Evolutionary conservation across 2,113 vertebrate species (phyloP).

Genomic region (Zapus hudsonius): DNA sequence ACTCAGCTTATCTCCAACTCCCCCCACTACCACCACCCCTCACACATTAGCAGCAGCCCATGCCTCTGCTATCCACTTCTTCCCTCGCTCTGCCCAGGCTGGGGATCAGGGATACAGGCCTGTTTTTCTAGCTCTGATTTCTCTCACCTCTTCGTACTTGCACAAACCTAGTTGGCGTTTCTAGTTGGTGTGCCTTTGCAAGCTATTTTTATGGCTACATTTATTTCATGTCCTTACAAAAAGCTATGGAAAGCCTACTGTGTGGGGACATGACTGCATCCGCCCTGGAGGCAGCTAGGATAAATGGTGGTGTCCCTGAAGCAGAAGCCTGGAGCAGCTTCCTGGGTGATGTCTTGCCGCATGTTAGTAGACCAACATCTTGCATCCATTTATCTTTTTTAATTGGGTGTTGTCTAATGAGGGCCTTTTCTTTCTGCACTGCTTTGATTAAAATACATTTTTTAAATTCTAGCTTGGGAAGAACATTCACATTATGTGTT

Average conservation of each 20-base stretch:
- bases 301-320: not conserved
- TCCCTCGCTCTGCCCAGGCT: not conserved
- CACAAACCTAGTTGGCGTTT: not conserved
- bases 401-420: not conserved
- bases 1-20: not conserved
- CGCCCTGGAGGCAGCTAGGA: not conserved
- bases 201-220: not conserved
- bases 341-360: not conserved
- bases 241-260: not conserved
- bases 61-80: not conserved
- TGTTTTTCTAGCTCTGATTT: not conserved
- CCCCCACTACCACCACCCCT: too few species aligned
- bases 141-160: not conserved
- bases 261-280: accelerated
- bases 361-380: not conserved
- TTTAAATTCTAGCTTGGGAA: not conserved
- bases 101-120: not conserved
- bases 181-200: not conserved
- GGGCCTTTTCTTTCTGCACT: not conserved
- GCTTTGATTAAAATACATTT: slow-evolving; percentile 21
- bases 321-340: not conserved
- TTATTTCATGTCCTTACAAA: not conserved
- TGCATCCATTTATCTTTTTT: not conserved
- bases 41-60: slow-evolving; percentile 27
- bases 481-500: not conserved